Base-by-base conservation (phyloP, 2,113 vertebrate genomes). In the Bungarus multicinctus region DNA sequence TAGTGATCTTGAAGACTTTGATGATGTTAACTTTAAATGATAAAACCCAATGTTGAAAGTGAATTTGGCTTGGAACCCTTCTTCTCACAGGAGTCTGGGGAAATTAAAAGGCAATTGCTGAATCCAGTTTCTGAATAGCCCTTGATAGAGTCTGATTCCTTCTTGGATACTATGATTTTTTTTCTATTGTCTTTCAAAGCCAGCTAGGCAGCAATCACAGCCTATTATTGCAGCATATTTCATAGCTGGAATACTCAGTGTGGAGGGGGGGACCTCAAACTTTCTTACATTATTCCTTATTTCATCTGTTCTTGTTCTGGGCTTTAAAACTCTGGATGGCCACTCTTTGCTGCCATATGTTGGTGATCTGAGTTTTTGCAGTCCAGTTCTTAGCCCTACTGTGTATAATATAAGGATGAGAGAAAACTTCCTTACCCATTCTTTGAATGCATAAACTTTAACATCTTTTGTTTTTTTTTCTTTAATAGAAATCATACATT, bases 1-100 rank as follows among this genome's bases (percentile, higher is more conserved):
- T 94, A 95, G 87, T 0, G 22, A 52, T 81, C 91, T n/a, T 94
- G 52, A 43, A 94, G 90, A 95, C 92, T 95, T 89, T 60, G 88
- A 69, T 90, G 93, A 90, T 90, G 88, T 93, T 96, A 95, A 93
- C 39, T 25, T 57, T 57, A 43, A 53, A 45, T 11, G 27, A 53
- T 53, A 52, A 39, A 23, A 90, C n/a, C 57, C 57, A 45, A 69
- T 20, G 34, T 58, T 12, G 69, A 85, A 55, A 39, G 12, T 57
- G 12, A 34, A 55, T 85, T 54, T 45, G 23, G 34, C 54, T 50
- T 34, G 14, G 22, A 12, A 85, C 34, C 74, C 20, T 3, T n/a
- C 20, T 91, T 91, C 25, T 39, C n/a, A 74, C 18, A 81, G 74
- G 18, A 43, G 20, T 43, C 34, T 81, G 34, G 8, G 20, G 34